Evolutionary conservation across 2,113 vertebrate genomes (phyloP).

Genomic region (Cranoglanis bouderius): DNA sequence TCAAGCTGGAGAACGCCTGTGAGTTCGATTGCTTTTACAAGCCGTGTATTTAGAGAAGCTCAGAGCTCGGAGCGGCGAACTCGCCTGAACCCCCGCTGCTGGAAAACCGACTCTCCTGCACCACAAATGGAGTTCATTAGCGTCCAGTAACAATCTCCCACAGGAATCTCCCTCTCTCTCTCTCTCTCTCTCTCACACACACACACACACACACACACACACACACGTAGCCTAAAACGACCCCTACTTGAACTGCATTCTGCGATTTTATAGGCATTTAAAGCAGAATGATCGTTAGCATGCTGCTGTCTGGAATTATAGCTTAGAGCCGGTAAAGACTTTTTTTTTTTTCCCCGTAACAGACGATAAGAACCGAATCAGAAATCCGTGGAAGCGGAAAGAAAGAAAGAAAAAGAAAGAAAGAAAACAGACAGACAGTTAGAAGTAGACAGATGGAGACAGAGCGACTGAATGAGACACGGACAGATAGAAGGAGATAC

Average conservation of each 20-base stretch:
- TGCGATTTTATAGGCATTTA: slow-evolving; percentile 8
- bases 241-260: background rate
- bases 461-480: too few species aligned
- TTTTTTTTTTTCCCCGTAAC: background rate
- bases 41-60: slow-evolving; percentile 40
- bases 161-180: slow-evolving; percentile 15
- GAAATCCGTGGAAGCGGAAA: background rate
- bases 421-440: too few species aligned
- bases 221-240: slow-evolving; percentile 6
- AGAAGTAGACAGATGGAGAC: too few species aligned
- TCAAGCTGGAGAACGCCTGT: background rate
- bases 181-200: background rate
- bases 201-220: slow-evolving; percentile 3
- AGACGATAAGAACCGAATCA: background rate
- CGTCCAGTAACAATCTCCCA: slow-evolving; percentile 48
- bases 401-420: background rate
- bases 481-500: too few species aligned
- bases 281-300: background rate
- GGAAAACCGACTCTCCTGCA: slow-evolving; percentile 26
- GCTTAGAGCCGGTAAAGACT: background rate
- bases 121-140: slow-evolving; percentile 52
- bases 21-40: slow-evolving; percentile 33
- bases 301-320: background rate
- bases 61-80: slow-evolving; percentile 35
- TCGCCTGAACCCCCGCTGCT: slow-evolving; percentile 43